Conservation (phyloP, 2,113 vertebrate species). For the Micronycteris hirsuta region DNA sequence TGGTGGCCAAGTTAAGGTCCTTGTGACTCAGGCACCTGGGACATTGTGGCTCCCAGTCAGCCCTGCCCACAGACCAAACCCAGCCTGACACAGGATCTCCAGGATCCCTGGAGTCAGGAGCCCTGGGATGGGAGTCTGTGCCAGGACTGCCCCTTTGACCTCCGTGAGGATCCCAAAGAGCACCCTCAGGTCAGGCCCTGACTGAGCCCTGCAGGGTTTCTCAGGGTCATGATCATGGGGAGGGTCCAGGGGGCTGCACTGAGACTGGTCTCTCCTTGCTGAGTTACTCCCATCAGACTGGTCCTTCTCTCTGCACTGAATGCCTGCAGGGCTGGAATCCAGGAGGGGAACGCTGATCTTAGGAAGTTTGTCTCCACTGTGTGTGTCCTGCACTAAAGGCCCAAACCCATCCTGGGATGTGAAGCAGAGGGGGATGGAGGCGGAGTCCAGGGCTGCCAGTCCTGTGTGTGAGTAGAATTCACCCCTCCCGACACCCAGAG, state of each 20-base stretch:
- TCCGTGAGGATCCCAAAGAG: neutral
- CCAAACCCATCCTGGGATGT: accelerated
- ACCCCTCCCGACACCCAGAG: neutral
- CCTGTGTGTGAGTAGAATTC: neutral
- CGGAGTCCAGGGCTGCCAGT: accelerated
- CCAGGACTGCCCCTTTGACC: no score
- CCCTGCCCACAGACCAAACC: neutral
- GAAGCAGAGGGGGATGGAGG: neutral
- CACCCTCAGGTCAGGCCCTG: neutral
- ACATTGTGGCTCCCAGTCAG: neutral
- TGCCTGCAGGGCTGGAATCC: neutral
- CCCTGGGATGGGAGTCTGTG: no score
- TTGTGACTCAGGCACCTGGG: no score
- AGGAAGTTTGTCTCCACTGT: neutral
- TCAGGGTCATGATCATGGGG: neutral
- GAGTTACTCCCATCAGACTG: neutral
- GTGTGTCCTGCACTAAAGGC: neutral
- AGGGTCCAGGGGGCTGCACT: neutral
- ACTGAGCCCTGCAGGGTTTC: accelerated
- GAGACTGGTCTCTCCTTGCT: neutral
- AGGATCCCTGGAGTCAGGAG: accelerated
- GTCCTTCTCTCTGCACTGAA: neutral
- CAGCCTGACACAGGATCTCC: neutral
- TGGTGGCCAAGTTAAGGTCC: neutral
- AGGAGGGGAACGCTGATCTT: no score